Evolutionary conservation across 1,140 invertebrate genomes (phyloP).

Genomic region (Bombus picipes): DNA sequence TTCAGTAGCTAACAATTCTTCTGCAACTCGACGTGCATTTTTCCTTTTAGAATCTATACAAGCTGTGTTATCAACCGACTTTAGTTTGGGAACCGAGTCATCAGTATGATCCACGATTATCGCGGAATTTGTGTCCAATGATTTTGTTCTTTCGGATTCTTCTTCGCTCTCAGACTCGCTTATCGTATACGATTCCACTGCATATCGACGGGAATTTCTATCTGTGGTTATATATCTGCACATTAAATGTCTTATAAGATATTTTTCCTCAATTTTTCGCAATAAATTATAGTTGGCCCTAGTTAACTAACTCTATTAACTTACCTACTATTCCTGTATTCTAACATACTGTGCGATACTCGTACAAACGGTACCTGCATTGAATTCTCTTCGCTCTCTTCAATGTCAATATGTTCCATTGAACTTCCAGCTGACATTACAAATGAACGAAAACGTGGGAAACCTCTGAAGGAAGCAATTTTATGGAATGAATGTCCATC

Average conservation of each 20-base stretch:
- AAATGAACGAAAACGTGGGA: conserved; percentile 78
- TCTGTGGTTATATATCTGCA: conserved; percentile 75
- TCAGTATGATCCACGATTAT: conserved; percentile 68
- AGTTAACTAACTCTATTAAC: conserved; percentile 2
- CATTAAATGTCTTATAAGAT: not conserved
- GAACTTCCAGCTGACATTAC: conserved; percentile 78
- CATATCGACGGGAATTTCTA: conserved; percentile 72
- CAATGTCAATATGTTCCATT: conserved; percentile 65
- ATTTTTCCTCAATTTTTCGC: not conserved
- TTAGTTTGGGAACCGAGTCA: conserved; percentile 61
- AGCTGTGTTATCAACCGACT: conserved; percentile 57
- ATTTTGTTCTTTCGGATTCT: conserved; percentile 77
- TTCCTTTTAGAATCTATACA: conserved; percentile 74
- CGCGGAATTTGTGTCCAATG: conserved; percentile 73
- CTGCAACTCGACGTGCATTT: conserved; percentile 84
- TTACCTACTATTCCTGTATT: conserved; percentile 80
- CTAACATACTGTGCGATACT: conserved; percentile 79
- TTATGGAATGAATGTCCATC: conserved; percentile 76
- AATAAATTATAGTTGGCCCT: not conserved
- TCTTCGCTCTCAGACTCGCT: conserved; percentile 82
- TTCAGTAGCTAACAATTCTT: conserved; percentile 88
- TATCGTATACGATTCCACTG: conserved; percentile 73
- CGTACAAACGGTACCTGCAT: conserved; percentile 74
- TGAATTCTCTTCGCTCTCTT: conserved; percentile 69
- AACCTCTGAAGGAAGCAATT: conserved; percentile 77